Evolutionary conservation across 2,113 vertebrate genomes (phyloP).

Genomic region (Gila orcuttii): DNA sequence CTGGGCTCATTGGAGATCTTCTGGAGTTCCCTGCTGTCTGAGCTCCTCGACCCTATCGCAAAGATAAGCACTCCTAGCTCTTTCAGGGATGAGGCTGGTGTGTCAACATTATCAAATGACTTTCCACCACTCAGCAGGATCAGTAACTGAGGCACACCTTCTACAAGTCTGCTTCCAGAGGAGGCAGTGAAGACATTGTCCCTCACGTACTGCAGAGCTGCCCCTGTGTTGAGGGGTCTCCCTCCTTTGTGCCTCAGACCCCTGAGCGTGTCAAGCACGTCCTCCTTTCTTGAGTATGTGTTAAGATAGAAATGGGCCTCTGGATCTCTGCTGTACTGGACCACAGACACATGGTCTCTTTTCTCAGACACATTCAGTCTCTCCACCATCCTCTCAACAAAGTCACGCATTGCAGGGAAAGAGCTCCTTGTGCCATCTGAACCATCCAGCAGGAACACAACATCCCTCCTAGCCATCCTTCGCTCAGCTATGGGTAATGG

Average conservation of each 20-base stretch:
- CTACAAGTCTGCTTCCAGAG: constrained; percentile 61
- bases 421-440: constrained; percentile 76
- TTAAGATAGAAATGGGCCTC: constrained; percentile 51
- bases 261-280: constrained; percentile 26
- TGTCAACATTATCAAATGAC: constrained; percentile 49
- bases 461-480: constrained; percentile 79
- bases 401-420: constrained; percentile 88
- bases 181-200: constrained; percentile 55
- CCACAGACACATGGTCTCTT: constrained; percentile 82
- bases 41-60: constrained; percentile 56
- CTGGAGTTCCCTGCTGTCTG: constrained; percentile 55
- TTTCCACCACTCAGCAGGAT: constrained; percentile 59
- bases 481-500: constrained; percentile 53
- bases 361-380: constrained; percentile 83
- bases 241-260: constrained; percentile 53
- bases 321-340: constrained; percentile 84
- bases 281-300: constrained; percentile 26
- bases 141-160: constrained; percentile 63
- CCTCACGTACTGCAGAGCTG: constrained; percentile 41
- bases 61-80: constrained; percentile 50
- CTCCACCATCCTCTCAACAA: constrained; percentile 81
- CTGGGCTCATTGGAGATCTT: constrained; percentile 48
- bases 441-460: constrained; percentile 94
- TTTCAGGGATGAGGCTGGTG: constrained; percentile 42
- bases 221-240: constrained; percentile 32